Conservation (phyloP, 2,888 invertebrate species). For the Cosmia trapezina region DNA sequence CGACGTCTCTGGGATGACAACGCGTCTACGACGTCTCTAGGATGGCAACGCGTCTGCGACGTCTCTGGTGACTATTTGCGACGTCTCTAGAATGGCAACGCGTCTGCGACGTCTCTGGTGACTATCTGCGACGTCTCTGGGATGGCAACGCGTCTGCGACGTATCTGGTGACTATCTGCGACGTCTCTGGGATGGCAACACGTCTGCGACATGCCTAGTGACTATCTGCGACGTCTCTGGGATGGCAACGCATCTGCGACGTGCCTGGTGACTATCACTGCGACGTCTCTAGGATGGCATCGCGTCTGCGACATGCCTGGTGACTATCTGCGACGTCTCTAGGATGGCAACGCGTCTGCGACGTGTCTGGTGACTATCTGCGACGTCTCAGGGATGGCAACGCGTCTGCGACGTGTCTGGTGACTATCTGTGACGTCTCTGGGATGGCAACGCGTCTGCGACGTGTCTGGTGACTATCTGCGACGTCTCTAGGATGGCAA, state of each 20-base stretch:
- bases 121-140: too few relatives aligned
- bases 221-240: too few relatives aligned
- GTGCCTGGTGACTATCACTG: background rate
- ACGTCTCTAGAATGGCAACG: background rate
- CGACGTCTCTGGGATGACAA: background rate
- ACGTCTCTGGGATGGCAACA: background rate
- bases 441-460: background rate
- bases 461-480: background rate
- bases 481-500: background rate
- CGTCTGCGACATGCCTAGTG: background rate
- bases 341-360: background rate
- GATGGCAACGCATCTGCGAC: background rate
- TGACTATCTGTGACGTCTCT: too few relatives aligned
- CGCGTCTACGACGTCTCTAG: background rate
- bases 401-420: background rate
- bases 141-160: background rate
- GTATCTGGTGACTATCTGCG: background rate
- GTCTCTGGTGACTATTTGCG: background rate
- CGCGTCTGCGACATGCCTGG: background rate
- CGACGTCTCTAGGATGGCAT: background rate
- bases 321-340: too few relatives aligned
- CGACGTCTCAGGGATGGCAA: background rate
- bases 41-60: background rate
- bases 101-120: background rate
- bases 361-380: background rate